Conservation (phyloP, 2,797 vertebrate genomes). For the Propithecus perrieri region DNA sequence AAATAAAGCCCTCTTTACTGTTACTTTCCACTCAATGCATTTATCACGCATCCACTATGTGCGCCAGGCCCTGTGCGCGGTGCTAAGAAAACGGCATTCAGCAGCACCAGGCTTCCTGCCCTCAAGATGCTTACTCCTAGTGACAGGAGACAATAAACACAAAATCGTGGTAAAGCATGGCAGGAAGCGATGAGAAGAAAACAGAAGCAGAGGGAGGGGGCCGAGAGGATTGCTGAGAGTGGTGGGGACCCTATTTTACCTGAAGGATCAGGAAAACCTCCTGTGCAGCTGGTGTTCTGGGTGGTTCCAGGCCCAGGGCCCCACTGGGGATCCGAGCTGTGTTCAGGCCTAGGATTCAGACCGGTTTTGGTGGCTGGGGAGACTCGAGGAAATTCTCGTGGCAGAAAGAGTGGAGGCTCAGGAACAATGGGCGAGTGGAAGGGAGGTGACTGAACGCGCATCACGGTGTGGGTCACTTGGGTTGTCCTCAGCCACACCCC, state of each 20-base stretch:
- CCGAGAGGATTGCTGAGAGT: neutral
- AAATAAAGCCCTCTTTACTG: neutral
- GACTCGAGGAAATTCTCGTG: neutral
- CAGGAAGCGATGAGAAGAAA: neutral
- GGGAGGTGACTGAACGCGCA: neutral
- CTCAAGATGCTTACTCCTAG: neutral
- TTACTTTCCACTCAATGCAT: neutral
- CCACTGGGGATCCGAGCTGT: neutral
- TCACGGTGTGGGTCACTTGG: fast-evolving
- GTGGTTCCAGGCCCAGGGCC: neutral
- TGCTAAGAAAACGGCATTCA: neutral
- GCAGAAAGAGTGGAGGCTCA: neutral
- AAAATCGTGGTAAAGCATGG: neutral
- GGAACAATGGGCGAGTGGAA: neutral
- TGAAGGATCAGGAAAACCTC: neutral
- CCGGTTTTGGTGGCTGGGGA: neutral
- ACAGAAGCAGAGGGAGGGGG: neutral
- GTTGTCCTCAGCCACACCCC: neutral
- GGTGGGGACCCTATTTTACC: neutral
- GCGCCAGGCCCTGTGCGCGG: neutral
- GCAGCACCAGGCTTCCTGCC: neutral
- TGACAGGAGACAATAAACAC: neutral
- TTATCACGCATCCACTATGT: neutral
- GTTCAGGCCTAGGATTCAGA: neutral
- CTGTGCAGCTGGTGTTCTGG: neutral